Evolutionary conservation across 2,797 vertebrate genomes (phyloP), one percentile per base, ranked within the genome.

Genomic region (Amphiprion clarkii): DNA sequence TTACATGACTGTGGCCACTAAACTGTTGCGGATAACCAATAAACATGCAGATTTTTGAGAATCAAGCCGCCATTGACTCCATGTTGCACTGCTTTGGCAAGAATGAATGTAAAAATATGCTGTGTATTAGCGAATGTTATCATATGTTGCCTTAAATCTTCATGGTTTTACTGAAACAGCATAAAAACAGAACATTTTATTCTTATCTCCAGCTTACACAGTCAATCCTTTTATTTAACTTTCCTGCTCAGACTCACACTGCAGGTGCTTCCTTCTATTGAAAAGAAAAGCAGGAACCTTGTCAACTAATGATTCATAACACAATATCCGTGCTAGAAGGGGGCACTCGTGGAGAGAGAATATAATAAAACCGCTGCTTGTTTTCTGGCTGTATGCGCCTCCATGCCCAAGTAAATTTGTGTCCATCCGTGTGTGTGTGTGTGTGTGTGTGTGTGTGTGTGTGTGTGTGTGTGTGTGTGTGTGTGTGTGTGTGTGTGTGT

Each of bases 221-320:
- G n/a, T 56, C 42, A 14, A 0, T 48, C 25, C 31, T 51, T 42
- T 27, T n/a, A 29, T 29, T 57, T 21, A 42, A 12, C 36, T n/a
- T 19, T 49, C 12, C 12, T 25, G n/a, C 33, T 36, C 7, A 29
- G 74, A 64, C 31, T 21, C 49, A 71, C 52, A 63, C 29, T 62
- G 51, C 44, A 57, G 54, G 54, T 27, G 16, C 49, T 42, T 33
- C 27, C 21, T 53, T 64, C 17, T 33, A 1, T n/a, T n/a, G 4
- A 33, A 54, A 48, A 14, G 8, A 36, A 57, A 33, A 55, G 55
- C 58, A 69, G 60, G 63, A 54, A 33, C 25, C n/a, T 60, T 62
- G 4, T 72, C 69, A 74, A 48, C 16, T 53, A 71, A 79, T 78
- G 73, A 76, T 48, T 62, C 75, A 59, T 54, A 52, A 66, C n/a